These are phyloP conservation scores for Empis livida DNA, from an alignment of 2,888 invertebrate species.

Conservation along the genomic window DNA sequence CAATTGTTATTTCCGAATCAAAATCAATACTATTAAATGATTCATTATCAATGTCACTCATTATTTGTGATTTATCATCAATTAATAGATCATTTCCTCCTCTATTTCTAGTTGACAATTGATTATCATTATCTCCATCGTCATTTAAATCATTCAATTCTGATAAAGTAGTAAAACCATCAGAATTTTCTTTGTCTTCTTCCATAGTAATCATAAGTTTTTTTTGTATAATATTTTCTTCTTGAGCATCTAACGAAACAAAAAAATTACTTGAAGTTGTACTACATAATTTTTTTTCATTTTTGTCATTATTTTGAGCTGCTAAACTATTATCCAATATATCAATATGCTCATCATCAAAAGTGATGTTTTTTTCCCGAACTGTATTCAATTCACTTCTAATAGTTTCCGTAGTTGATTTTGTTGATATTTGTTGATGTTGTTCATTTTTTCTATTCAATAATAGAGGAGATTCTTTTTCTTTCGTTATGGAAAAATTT, in stretches of 20 bases:
- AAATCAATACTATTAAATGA: constrained; percentile 38
- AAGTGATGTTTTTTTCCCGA: constrained; percentile 14
- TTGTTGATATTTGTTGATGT: neutral
- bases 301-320: no score
- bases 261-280: no score
- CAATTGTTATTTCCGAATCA: constrained; percentile 35
- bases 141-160: constrained; percentile 31
- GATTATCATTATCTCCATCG: constrained; percentile 1
- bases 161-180: constrained; percentile 31
- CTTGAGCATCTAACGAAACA: constrained; percentile 8
- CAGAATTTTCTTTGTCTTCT: constrained; percentile 25
- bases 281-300: no score
- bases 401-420: constrained; percentile 15
- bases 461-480: neutral
- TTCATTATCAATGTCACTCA: constrained; percentile 36
- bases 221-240: neutral
- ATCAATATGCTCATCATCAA: constrained; percentile 16
- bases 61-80: constrained; percentile 34
- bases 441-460: constrained; percentile 8
- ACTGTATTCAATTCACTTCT: constrained; percentile 21
- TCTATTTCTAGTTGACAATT: neutral
- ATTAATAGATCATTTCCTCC: constrained; percentile 12
- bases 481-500: constrained; percentile 6
- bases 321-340: no score
- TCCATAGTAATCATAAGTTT: neutral